phyloP scores from a whole-genome alignment of 2,113 vertebrate genomes.

The Limanda limanda region DNA sequence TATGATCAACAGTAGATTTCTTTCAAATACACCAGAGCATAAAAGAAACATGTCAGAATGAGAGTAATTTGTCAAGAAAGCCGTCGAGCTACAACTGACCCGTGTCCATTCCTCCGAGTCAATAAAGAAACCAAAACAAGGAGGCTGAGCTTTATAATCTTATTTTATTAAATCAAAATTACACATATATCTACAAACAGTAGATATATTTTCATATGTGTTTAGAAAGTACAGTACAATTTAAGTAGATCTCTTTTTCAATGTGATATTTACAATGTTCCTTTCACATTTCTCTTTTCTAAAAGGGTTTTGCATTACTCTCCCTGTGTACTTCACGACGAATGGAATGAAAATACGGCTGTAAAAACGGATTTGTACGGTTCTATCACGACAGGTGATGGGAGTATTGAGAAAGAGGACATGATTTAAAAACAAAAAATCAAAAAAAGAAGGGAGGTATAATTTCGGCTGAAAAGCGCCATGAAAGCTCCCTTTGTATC shows the following conservation, averaged over 20 bases:
- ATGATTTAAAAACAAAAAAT: slow-evolving; percentile 49
- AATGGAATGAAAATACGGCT: slow-evolving; percentile 69
- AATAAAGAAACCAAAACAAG: slow-evolving; percentile 13
- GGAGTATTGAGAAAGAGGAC: slow-evolving; percentile 43
- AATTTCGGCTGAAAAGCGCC: slow-evolving; percentile 19
- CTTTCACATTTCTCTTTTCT: slow-evolving; percentile 27
- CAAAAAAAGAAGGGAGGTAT: slow-evolving; percentile 11
- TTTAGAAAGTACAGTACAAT: slow-evolving; percentile 86
- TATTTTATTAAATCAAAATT: slow-evolving; percentile 86
- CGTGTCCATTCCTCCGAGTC: slow-evolving; percentile 3
- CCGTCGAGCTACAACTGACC: slow-evolving; percentile 25
- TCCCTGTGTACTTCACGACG: slow-evolving; percentile 65
- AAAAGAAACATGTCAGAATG: slow-evolving; percentile 48
- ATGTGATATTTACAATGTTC: slow-evolving; percentile 79
- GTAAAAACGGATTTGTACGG: slow-evolving; percentile 58
- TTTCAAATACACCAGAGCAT: slow-evolving; percentile 49
- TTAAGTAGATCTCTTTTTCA: slow-evolving; percentile 76
- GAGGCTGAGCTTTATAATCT: slow-evolving; percentile 51
- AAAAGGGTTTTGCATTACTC: slow-evolving; percentile 60
- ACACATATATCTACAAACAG: slow-evolving; percentile 83
- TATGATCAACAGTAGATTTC: slow-evolving; percentile 60
- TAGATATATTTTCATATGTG: slow-evolving; percentile 78
- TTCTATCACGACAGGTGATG: slow-evolving; percentile 55
- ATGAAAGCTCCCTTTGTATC: slow-evolving; percentile 22
- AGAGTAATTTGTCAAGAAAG: slow-evolving; percentile 36